phyloP scores from a whole-genome alignment of 2,888 invertebrate species.

The Limnephilus rhombicus region DNA sequence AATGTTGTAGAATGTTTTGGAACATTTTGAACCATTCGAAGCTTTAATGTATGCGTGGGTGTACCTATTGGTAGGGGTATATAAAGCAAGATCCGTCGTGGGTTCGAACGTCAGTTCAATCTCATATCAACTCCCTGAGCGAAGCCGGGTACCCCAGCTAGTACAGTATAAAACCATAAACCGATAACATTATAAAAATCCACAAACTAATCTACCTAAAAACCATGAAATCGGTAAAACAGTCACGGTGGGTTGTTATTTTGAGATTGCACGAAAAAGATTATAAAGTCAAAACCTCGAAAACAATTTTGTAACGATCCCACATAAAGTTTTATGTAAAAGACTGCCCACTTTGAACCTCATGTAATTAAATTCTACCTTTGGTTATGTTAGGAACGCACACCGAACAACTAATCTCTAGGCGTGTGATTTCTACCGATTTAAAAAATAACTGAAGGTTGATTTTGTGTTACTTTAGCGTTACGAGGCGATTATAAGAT shows the following conservation, averaged over 20 bases:
- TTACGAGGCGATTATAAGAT: too few species aligned
- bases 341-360: neutral
- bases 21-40: too few species aligned
- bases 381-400: neutral
- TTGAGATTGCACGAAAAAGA: neutral
- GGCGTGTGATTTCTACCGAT: neutral
- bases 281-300: neutral
- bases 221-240: neutral
- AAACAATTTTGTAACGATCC: neutral
- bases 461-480: too few species aligned
- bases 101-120: too few species aligned
- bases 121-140: too few species aligned
- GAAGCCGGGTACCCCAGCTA: too few species aligned
- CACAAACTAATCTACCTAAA: neutral
- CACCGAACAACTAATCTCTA: neutral
- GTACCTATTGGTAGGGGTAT: too few species aligned
- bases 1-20: too few species aligned
- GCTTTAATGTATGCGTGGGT: too few species aligned
- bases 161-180: too few species aligned
- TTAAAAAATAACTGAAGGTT: too few species aligned
- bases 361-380: neutral
- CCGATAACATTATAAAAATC: neutral
- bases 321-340: neutral
- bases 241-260: neutral
- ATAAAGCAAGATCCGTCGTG: too few species aligned